A percentile compares a stretch with the other conserved stretches of the same genome.
These are phyloP conservation scores for Botia kubotai DNA, from an alignment of 2,797 vertebrate species.

Conservation along the genomic window DNA sequence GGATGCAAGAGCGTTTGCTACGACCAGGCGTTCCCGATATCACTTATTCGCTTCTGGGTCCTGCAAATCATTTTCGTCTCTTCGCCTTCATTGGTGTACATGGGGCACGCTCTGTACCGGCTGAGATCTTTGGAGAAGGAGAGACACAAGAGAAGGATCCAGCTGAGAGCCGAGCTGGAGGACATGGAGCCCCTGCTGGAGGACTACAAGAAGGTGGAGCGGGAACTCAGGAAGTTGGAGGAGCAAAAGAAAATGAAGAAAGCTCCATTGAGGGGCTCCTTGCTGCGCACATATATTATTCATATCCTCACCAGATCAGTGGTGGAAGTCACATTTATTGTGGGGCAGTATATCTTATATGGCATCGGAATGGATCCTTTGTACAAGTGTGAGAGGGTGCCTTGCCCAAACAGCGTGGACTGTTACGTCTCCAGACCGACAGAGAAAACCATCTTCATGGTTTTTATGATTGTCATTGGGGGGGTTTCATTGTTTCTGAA, in stretches of 20 bases:
- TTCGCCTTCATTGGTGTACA: conserved; percentile 90
- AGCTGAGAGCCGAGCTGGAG: conserved; percentile 83
- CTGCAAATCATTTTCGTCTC: conserved; percentile 95
- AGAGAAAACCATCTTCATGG: conserved; percentile 95
- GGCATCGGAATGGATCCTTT: conserved; percentile 88
- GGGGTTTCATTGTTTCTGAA: conserved; percentile 91
- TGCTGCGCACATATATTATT: conserved; percentile 89
- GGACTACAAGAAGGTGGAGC: conserved; percentile 84
- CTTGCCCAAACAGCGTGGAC: conserved; percentile 93
- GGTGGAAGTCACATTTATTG: conserved; percentile 91
- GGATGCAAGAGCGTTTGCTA: conserved; percentile 94
- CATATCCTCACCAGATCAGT: conserved; percentile 92
- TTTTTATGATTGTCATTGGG: conserved; percentile 91
- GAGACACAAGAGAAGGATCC: conserved; percentile 80
- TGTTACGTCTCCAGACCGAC: conserved; percentile 95
- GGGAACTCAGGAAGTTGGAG: conserved; percentile 85
- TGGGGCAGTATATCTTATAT: conserved; percentile 91
- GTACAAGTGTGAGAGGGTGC: conserved; percentile 87
- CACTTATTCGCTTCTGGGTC: conserved; percentile 94
- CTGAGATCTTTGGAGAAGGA: conserved; percentile 88
- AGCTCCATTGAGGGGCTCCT: conserved; percentile 88
- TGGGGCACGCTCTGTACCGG: conserved; percentile 92
- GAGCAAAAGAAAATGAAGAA: conserved; percentile 89
- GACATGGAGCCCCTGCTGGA: conserved; percentile 76
- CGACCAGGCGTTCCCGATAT: conserved; percentile 91